Evolutionary conservation across 2,113 vertebrate genomes (phyloP).

Genomic region (Laticauda colubrina): DNA sequence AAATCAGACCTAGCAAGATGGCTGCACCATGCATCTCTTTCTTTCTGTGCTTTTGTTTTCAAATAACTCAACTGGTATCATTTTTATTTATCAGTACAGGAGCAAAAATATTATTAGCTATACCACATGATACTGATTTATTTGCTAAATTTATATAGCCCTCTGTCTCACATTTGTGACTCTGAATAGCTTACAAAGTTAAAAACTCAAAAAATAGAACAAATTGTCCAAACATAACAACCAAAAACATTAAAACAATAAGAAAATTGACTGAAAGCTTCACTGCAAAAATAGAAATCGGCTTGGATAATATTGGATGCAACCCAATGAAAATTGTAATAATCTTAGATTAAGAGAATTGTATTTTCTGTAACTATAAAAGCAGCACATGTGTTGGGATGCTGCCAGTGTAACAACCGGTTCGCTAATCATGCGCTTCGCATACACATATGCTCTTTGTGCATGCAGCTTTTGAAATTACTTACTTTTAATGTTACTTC

Average conservation of each 20-base stretch:
- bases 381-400: not conserved
- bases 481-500: too few relatives aligned
- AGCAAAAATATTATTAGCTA: not conserved
- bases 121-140: not conserved
- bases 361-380: not conserved
- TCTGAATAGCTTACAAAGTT: not conserved
- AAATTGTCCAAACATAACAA: not conserved
- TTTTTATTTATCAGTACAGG: not conserved
- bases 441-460: too few relatives aligned
- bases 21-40: not conserved
- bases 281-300: not conserved
- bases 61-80: not conserved
- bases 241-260: not conserved
- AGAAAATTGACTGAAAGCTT: not conserved
- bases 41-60: not conserved
- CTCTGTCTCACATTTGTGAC: not conserved
- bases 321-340: not conserved
- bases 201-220: not conserved
- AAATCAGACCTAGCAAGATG: not conserved
- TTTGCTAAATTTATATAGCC: not conserved
- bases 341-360: not conserved
- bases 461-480: too few relatives aligned
- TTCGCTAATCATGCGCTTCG: too few relatives aligned
- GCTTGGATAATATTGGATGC: not conserved
- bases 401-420: too few relatives aligned